Conservation (phyloP, 1,140 invertebrate genomes). For the Homarus americanus region DNA sequence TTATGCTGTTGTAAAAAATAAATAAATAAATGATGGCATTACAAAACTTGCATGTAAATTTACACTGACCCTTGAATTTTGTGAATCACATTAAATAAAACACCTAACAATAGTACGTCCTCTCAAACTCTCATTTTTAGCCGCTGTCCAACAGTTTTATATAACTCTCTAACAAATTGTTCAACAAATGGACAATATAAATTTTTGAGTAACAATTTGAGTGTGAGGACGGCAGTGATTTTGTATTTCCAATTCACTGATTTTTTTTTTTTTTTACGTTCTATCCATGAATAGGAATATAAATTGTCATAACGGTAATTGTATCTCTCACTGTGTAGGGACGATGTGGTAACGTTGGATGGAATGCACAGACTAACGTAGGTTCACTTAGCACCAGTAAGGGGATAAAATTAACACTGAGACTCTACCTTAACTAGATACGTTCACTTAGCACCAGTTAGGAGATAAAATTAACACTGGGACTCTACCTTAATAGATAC, state of each 20-base stretch:
- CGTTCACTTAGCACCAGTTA: no score
- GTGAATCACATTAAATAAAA: background rate
- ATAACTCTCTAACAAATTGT: background rate
- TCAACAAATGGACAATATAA: background rate
- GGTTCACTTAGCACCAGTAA: no score
- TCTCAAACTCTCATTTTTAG: background rate
- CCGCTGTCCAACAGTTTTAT: background rate
- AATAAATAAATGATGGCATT: background rate
- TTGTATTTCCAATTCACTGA: background rate
- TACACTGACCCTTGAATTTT: background rate
- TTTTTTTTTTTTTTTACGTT: background rate
- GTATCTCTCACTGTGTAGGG: background rate
- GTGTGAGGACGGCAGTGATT: background rate
- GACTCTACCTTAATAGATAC: no score
- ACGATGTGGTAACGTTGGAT: no score
- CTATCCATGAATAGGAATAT: background rate
- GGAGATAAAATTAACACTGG: no score
- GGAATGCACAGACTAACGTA: no score
- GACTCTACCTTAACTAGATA: no score
- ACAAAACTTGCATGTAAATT: background rate
- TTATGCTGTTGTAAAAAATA: no score
- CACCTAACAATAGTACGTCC: background rate
- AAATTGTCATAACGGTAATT: conserved; percentile 2
- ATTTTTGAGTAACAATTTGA: conserved; percentile 10
- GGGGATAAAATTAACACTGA: no score